Percentiles rank a stretch among this genome's conserved stretches.
phyloP scores from a whole-genome alignment of 1,140 invertebrate genomes.

The Kradibia gibbosae region DNA sequence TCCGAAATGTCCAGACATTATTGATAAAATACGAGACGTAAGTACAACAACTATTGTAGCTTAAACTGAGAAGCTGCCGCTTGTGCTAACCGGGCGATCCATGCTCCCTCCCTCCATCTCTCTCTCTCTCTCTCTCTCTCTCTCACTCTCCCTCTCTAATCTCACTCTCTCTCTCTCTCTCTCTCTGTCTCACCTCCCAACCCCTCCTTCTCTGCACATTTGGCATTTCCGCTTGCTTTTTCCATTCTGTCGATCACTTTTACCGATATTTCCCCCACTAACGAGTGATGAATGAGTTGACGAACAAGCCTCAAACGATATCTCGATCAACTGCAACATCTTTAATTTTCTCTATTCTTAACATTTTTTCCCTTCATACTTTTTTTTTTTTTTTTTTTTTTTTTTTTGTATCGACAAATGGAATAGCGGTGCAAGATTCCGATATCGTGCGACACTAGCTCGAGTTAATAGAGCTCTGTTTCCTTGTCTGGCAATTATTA shows the following conservation, averaged over 20 bases:
- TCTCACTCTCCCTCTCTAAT: background rate
- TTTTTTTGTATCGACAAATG: background rate
- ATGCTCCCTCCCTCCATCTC: background rate
- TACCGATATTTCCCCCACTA: background rate
- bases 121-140: background rate
- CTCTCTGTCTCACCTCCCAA: background rate
- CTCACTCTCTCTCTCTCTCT: background rate
- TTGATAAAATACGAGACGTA: constrained; percentile 70
- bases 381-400: no score
- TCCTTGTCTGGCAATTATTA: constrained; percentile 2
- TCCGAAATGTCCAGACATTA: constrained; percentile 60
- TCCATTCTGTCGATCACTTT: no score
- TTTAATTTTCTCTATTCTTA: background rate
- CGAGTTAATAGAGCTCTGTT: background rate
- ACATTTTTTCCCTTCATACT: no score
- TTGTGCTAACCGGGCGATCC: constrained; percentile 62
- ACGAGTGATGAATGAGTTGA: no score
- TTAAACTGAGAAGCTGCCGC: constrained; percentile 70
- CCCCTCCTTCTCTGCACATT: no score
- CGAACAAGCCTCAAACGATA: no score
- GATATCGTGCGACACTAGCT: background rate
- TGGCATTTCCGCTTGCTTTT: no score
- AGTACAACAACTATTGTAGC: constrained; percentile 73
- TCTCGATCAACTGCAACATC: no score
- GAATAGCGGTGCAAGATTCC: background rate